Base-by-base conservation (phyloP, 2,113 vertebrate species). In the Urocynchramus pylzowi region DNA sequence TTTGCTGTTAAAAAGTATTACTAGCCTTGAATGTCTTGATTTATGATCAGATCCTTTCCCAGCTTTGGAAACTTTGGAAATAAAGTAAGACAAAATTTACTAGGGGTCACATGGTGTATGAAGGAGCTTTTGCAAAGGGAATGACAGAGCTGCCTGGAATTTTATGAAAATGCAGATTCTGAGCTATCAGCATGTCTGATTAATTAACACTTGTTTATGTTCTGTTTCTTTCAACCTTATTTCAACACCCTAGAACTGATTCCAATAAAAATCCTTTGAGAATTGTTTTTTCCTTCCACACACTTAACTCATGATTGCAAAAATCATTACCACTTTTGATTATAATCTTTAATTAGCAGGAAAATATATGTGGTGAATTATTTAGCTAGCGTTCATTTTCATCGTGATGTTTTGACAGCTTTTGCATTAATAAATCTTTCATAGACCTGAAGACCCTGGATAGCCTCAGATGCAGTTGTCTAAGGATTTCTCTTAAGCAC, bases 291-390 rank as follows among this genome's bases (percentile, higher is more conserved):
- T 82, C 74, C 77, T 94, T 96, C 78, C 73, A 85, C 53, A 78
- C 50, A 44, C 86, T 95, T 94, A 89, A 87, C 84, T 94, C 53
- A 57, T 92, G 93, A 96, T 95, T 95, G 92, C 90, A 94, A 89
- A 96, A 96, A 89, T 92, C 77, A 75, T 93, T 96, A 94, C 82
- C 63, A 78, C 85, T 95, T 95, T 64, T 96, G 93, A 97, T 97
- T 96, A 96, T 90, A 57, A 96, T 93, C 86, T 94, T 96, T 96
- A 97, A 96, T 97, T 96, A 97, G 71, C 64, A 54, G 54, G 69
- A 82, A 96, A 94, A 91, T 91, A 59, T 91, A 95, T 35, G 87
- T 90, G 71, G 57, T 95, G 92, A 95, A 97, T 96, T 90, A 96
- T 94, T 96, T 96, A 97, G 78, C 39, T 91, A 69, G 42, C 15